These are phyloP conservation scores for Arctopsyche grandis DNA, from an alignment of 1,140 invertebrate species.

Conservation along the genomic window DNA sequence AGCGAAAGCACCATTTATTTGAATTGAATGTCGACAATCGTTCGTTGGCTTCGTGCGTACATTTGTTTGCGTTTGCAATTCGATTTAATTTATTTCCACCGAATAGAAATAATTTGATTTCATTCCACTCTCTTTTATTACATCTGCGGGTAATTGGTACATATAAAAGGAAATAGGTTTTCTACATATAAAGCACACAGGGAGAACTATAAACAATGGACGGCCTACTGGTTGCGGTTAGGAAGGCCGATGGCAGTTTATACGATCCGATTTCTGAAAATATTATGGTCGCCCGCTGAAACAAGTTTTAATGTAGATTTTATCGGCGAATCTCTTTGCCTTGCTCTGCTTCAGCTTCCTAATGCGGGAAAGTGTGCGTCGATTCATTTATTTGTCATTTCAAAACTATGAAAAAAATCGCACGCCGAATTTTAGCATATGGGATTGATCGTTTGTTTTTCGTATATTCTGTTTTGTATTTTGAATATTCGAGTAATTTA, in stretches of 20 bases:
- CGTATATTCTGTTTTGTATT: not conserved
- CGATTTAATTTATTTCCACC: slow-evolving; percentile 21
- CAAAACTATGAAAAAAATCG: not conserved
- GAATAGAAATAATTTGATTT: slow-evolving; percentile 18
- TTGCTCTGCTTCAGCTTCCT: not conserved
- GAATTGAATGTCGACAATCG: not conserved
- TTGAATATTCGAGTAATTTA: not conserved
- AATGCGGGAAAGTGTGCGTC: slow-evolving; percentile 17
- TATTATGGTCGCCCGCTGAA: slow-evolving; percentile 45
- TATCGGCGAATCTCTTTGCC: slow-evolving; percentile 46
- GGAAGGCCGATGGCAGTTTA: slow-evolving; percentile 20
- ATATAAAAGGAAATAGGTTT: slow-evolving; percentile 30
- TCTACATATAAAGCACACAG: slow-evolving; percentile 17
- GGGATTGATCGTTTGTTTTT: too few relatives aligned
- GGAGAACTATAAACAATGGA: slow-evolving; percentile 24
- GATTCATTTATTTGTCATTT: not conserved
- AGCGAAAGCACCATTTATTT: not conserved
- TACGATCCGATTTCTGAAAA: slow-evolving; percentile 49
- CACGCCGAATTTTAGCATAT: not conserved
- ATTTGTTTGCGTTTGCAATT: not conserved
- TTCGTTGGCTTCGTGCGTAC: not conserved
- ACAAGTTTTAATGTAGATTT: slow-evolving; percentile 55
- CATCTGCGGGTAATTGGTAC: slow-evolving; percentile 31
- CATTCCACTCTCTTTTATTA: slow-evolving; percentile 32
- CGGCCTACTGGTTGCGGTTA: not conserved